Evolutionary conservation across 2,113 vertebrate genomes (phyloP).

Genomic region (Cochlearius cochlearius): DNA sequence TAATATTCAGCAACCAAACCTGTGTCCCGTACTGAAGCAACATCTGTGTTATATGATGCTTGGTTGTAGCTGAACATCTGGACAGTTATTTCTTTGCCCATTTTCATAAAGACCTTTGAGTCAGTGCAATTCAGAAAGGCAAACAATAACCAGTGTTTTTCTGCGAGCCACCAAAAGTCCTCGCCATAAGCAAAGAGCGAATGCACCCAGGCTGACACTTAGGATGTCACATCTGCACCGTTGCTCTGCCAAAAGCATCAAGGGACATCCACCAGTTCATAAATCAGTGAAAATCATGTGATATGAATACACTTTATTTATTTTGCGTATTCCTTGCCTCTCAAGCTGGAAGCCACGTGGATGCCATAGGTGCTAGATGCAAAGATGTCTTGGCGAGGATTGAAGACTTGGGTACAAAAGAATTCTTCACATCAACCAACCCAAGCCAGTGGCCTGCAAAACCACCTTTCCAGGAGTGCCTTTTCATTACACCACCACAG

Average conservation of each 20-base stretch:
- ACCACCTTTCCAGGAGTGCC: not conserved
- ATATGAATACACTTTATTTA: not conserved
- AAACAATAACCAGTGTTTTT: not conserved
- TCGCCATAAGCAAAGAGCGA: not conserved
- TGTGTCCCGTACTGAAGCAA: not conserved
- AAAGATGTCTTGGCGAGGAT: not conserved
- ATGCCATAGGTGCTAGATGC: too few species aligned
- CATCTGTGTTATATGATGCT: not conserved
- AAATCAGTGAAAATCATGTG: not conserved
- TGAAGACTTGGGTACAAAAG: not conserved
- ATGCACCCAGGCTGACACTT: not conserved
- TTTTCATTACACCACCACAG: not conserved
- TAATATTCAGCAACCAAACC: not conserved
- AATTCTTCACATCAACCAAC: not conserved
- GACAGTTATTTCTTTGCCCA: not conserved
- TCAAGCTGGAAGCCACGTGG: not conserved
- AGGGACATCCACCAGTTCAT: not conserved
- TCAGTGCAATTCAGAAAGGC: not conserved
- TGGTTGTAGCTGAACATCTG: not conserved
- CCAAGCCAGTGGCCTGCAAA: not conserved
- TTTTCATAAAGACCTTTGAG: not conserved
- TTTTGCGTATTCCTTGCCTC: not conserved
- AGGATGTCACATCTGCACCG: accelerated
- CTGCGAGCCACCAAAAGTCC: not conserved
- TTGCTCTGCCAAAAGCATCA: not conserved